Evolutionary conservation across 1,140 invertebrate genomes (phyloP), one percentile per base, ranked within the genome.

Genomic region (Sitophilus oryzae): DNA sequence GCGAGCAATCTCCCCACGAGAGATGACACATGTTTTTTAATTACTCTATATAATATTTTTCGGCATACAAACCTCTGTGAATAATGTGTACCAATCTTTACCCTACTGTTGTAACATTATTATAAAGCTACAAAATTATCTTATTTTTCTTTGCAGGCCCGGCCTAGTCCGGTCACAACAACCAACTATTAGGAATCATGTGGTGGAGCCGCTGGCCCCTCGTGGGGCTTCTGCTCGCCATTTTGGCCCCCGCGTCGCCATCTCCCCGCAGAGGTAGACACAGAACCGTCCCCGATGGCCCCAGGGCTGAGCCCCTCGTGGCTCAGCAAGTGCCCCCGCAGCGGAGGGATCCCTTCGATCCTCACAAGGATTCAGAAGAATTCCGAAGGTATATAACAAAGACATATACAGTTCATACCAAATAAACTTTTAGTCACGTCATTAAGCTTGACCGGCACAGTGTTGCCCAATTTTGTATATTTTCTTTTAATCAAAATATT

Each of bases 351-450:
- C 58, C 68, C 11, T 72, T 72, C 58, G 70, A 72, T 54, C 69
- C 69, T 11, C 70, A 72, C 49, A 61, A 68, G n/a, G 70, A 72
- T 59, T 71, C 69, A 6, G 70, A 72, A 45, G 70, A 72, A 58
- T 71, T 72, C 34, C 53, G 70, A 38, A 60, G 55, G 55, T 56
- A 21, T 45, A 11, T 22, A 45, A 38, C 16, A 1, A 5, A 30
- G 6, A 21, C 2, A n/a, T 49, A 30, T 30, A 30, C 5, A 30
- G 25, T 30, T 30, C n/a, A n/a, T n/a, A n/a, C n/a, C n/a, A n/a
- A n/a, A n/a, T n/a, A n/a, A n/a, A n/a, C n/a, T n/a, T n/a, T n/a
- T n/a, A n/a, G n/a, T n/a, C n/a, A n/a, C n/a, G n/a, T n/a, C n/a
- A n/a, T n/a, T n/a, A n/a, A n/a, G n/a, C n/a, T n/a, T n/a, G n/a